These are phyloP conservation scores for Drosophila bifasciata DNA, from an alignment of 1,140 invertebrate species.

Conservation along the genomic window DNA sequence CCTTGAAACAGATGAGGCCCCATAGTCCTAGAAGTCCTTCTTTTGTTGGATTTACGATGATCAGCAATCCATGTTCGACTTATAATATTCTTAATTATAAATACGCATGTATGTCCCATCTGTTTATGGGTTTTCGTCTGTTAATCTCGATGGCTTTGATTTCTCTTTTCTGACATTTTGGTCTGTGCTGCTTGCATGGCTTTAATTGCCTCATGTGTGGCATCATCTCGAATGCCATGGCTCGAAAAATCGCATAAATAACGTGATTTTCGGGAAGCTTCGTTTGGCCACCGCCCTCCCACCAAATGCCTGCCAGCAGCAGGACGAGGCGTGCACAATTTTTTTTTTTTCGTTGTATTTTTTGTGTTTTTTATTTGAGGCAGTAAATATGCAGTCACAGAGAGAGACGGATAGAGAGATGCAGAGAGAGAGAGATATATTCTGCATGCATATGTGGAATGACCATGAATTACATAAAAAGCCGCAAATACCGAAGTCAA, in stretches of 20 bases:
- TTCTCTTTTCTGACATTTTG: conserved; percentile 40
- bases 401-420: conserved; percentile 11
- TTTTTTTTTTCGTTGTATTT: conserved; percentile 18
- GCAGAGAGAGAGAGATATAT: background rate
- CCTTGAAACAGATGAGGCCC: no score
- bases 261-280: conserved; percentile 75
- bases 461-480: conserved; percentile 83
- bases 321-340: conserved; percentile 15
- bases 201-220: conserved; percentile 62
- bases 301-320: conserved; percentile 65
- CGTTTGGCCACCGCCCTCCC: no score
- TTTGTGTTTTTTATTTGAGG: conserved; percentile 20
- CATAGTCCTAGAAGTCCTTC: no score
- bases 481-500: conserved; percentile 82
- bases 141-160: conserved; percentile 33
- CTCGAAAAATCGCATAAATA: conserved; percentile 72
- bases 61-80: no score
- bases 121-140: conserved; percentile 3
- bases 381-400: conserved; percentile 49
- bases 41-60: no score
- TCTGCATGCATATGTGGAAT: conserved; percentile 50
- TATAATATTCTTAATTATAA: no score
- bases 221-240: conserved; percentile 44
- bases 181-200: conserved; percentile 18
- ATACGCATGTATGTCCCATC: background rate